phyloP scores from a whole-genome alignment of 1,140 invertebrate species.

The Drosophila micromelanica region DNA sequence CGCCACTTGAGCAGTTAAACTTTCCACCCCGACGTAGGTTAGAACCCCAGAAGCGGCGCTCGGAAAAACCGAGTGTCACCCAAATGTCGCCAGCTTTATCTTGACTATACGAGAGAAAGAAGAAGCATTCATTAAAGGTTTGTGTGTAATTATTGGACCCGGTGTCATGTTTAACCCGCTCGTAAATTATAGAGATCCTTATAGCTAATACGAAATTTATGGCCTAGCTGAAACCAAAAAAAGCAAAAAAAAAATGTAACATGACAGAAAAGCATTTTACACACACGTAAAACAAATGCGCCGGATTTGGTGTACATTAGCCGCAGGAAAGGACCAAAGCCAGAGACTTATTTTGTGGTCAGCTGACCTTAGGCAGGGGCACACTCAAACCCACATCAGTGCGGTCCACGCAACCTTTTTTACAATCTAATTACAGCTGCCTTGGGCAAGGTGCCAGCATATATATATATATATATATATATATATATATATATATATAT shows the following conservation, averaged over 20 bases:
- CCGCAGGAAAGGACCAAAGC: conserved; percentile 45
- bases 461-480: background rate
- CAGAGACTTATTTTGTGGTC: conserved; percentile 51
- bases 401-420: conserved; percentile 39
- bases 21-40: conserved; percentile 46
- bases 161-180: conserved; percentile 62
- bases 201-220: conserved; percentile 82
- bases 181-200: conserved; percentile 81
- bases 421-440: conserved; percentile 69
- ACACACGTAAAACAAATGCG: conserved; percentile 70
- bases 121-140: background rate
- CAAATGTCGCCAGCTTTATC: conserved; percentile 16
- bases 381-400: conserved; percentile 53
- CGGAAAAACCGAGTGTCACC: conserved; percentile 57
- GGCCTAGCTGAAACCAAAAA: conserved; percentile 44
- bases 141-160: conserved; percentile 56
- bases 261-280: conserved; percentile 44
- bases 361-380: conserved; percentile 21
- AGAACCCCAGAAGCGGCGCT: background rate
- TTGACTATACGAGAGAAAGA: background rate
- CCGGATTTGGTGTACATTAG: conserved; percentile 73
- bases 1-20: conserved; percentile 45
- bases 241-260: conserved; percentile 33
- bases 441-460: conserved; percentile 21
- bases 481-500: background rate